Base-by-base conservation (phyloP, 2,797 vertebrate genomes). In the Cossypha niveicapilla region DNA sequence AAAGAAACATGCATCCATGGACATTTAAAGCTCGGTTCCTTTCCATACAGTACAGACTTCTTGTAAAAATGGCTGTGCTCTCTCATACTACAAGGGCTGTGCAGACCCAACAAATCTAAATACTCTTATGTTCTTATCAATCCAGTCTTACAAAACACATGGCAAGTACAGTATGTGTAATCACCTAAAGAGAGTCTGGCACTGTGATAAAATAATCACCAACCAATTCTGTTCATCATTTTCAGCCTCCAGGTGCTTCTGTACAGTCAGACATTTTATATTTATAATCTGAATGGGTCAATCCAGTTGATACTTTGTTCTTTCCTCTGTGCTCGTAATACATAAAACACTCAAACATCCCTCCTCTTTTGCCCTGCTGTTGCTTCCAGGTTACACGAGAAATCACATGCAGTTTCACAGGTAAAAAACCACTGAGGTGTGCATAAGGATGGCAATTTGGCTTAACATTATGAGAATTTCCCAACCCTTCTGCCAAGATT, bases 211-310 rank as follows among this genome's bases (percentile, higher is more conserved):
- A 61, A 79, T 42, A 19, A 90, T 68, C 56, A 58, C 39, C 50
- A 57, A 61, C 27, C 42, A 58, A 41, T 47, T 75, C 39, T 48
- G 19, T 68, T 68, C 35, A 53, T 68, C 2, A 17, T 58, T 79
- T 75, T 89, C 67, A 85, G 74, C 56, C 63, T 81, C 37, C 67
- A 65, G 30, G 84, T 77, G 73, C 37, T 74, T 80, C 35, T 66
- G 22, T 39, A 42, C 37, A 71, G 18, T 48, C 25, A 34, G n/a
- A n/a, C 8, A 28, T 65, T 63, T 67, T 57, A 5, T 37, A 92
- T 50, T 42, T 84, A 19, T 57, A 41, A 92, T 57, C 0, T 35
- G 47, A 65, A 72, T 18, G 30, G 42, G 39, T 65, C n/a, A 71
- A 39, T 57, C 30, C 37, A 70, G 10, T 34, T 44, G 32, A 37